Evolutionary conservation across 2,113 vertebrate genomes (phyloP), one percentile per base, ranked within the genome.

Genomic region (Phyllopteryx taeniolatus): DNA sequence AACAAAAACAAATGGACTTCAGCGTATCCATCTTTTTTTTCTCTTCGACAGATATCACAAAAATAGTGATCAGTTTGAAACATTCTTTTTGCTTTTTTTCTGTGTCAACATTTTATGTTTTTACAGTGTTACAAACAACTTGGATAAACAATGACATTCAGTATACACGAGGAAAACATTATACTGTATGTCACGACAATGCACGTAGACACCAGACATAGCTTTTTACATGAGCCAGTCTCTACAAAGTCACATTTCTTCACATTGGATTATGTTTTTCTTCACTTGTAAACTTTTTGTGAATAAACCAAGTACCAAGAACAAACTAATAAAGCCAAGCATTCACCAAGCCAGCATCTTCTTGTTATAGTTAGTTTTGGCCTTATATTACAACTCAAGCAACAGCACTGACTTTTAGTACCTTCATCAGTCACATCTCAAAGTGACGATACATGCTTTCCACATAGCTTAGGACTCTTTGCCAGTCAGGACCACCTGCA

Each of bases 361-460:
- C 15, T 67, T 57, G 22, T 13, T 11, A 0, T n/a, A 22, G 13
- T 11, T 12, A 64, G 62, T 43, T 43, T 43, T 43, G 31, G 43
- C n/a, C 63, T 66, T 7, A 27, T 11, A 17, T 60, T 17, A 8
- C 27, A 12, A 69, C 72, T 61, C 15, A 47, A 51, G 57, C 2
- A 43, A 5, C 0, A 42, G 57, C 54, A 20, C 39, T 33, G 56
- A 70, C 47, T 9, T 39, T 69, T 49, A 20, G 70, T 68, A 74
- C 69, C 75, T 80, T 56, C 66, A 43, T 31, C 22, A 0, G 54
- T 81, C 84, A 93, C 89, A 93, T 94, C 81, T 94, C 94, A 90
- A 94, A 94, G 80, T 93, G 92, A 22, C 89, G 86, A 83, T 93
- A 94, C 72, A 94, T 91, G 74, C 83, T 91, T 85, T 94, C 93